Conservation (phyloP, 1,140 invertebrate species). For the Epicauta chinensis region DNA sequence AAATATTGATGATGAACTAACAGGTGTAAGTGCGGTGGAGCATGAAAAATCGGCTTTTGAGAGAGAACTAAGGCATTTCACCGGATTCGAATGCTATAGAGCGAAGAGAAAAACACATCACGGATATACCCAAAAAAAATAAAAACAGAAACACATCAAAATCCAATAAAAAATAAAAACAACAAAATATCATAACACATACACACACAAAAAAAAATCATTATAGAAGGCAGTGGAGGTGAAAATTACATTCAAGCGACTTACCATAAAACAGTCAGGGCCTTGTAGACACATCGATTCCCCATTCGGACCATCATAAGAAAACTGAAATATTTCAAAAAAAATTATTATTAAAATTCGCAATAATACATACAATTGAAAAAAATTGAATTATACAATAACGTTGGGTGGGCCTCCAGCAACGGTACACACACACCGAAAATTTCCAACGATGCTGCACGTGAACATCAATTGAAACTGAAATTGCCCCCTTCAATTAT, state of each 20-base stretch:
- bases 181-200: constrained; percentile 9
- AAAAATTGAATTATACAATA: too few species aligned
- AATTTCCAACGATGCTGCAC: too few species aligned
- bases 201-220: constrained; percentile 24
- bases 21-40: constrained; percentile 8
- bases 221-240: constrained; percentile 29
- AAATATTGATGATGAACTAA: neutral
- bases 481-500: too few species aligned
- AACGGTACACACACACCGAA: too few species aligned
- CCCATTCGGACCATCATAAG: constrained; percentile 48
- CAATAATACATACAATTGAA: too few species aligned
- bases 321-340: constrained; percentile 51
- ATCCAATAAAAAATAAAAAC: constrained; percentile 23
- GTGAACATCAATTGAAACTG: too few species aligned
- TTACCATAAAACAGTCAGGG: constrained; percentile 61
- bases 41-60: constrained; percentile 8
- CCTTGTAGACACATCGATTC: constrained; percentile 58
- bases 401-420: too few species aligned
- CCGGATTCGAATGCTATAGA: constrained; percentile 17
- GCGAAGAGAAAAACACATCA: constrained; percentile 14
- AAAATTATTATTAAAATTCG: constrained; percentile 17
- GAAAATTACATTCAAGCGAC: constrained; percentile 35
- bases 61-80: neutral
- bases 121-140: too few species aligned
- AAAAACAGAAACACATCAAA: too few species aligned